phyloP scores from a whole-genome alignment of 2,888 invertebrate species.

The Dicycla oo region DNA sequence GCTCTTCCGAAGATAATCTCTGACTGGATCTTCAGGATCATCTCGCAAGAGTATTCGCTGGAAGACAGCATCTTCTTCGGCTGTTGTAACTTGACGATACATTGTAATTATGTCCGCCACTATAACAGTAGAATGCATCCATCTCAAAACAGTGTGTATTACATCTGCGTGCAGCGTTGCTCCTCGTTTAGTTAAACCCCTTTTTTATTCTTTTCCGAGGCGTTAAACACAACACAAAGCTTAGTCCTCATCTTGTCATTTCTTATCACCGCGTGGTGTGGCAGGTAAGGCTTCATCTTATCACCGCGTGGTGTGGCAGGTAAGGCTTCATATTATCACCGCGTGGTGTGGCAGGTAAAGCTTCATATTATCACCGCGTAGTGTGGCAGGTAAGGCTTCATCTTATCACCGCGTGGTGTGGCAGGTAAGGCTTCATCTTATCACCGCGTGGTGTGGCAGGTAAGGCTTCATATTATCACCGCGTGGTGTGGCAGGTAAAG shows the following conservation, averaged over 20 bases:
- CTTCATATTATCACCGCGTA: too few species aligned
- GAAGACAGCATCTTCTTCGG: constrained; percentile 8
- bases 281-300: too few species aligned
- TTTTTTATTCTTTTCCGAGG: constrained; percentile 3
- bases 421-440: too few species aligned
- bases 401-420: too few species aligned
- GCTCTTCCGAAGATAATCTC: constrained; percentile 14
- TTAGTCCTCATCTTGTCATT: constrained; percentile 40
- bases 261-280: constrained; percentile 67
- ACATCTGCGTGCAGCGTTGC: constrained; percentile 21
- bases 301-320: too few species aligned
- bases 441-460: too few species aligned
- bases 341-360: too few species aligned
- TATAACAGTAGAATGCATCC: constrained; percentile 4
- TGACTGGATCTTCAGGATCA: not conserved
- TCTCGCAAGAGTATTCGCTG: constrained; percentile 27
- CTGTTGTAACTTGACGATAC: constrained; percentile 26
- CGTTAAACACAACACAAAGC: constrained; percentile 21
- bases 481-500: too few species aligned
- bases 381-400: too few species aligned
- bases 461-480: too few species aligned
- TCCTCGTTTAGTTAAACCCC: constrained; percentile 22
- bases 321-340: too few species aligned
- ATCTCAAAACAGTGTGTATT: constrained; percentile 13
- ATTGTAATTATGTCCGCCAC: constrained; percentile 31